A percentile compares a stretch with the other conserved stretches of the same genome.
These are phyloP conservation scores for Botrylloides violaceus DNA, from an alignment of 23 tunicate species.

Conservation along the genomic window DNA sequence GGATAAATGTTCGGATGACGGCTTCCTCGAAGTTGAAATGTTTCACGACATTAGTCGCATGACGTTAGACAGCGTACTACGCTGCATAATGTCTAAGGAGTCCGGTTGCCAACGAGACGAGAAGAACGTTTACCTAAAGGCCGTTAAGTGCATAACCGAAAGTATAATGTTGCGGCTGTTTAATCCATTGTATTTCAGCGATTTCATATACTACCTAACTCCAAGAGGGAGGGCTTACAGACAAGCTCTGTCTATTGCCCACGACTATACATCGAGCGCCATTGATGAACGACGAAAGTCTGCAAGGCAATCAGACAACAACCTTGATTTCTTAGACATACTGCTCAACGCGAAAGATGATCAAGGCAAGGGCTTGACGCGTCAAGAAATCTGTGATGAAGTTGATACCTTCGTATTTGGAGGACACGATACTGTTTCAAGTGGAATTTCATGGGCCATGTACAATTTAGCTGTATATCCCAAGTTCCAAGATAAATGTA, in stretches of 20 bases:
- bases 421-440: constrained; percentile 90
- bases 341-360: background rate
- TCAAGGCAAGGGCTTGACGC: constrained; percentile 60
- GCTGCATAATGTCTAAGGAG: constrained; percentile 38
- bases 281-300: background rate
- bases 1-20: background rate
- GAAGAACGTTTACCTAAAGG: background rate
- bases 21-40: constrained; percentile 29
- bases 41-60: constrained; percentile 40
- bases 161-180: background rate
- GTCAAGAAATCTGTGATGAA: constrained; percentile 80
- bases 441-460: constrained; percentile 87
- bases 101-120: constrained; percentile 48
- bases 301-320: background rate
- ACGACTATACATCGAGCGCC: background rate
- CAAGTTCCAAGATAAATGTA: constrained; percentile 53
- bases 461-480: constrained; percentile 66
- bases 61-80: constrained; percentile 48
- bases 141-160: background rate
- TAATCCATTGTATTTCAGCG: background rate
- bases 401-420: constrained; percentile 91
- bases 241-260: background rate
- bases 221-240: background rate
- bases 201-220: background rate
- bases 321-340: too few relatives aligned